phyloP scores from a whole-genome alignment of 2,797 vertebrate species.

The Myotis planiceps region DNA sequence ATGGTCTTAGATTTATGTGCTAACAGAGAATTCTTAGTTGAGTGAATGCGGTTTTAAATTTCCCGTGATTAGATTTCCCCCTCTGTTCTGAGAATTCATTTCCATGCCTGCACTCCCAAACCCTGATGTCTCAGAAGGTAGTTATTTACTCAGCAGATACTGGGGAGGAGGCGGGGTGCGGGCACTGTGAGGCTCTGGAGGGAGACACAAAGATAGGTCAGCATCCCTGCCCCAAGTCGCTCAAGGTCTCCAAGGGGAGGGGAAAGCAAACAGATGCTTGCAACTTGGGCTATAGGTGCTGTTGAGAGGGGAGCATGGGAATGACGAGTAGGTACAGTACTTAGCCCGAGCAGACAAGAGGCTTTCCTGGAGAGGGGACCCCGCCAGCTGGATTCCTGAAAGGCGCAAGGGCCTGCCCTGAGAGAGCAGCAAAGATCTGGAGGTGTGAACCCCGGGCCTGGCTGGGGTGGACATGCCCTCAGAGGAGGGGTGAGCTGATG shows the following conservation, averaged over 20 bases:
- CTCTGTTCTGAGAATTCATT: constrained; percentile 12
- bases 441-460: rapidly evolving
- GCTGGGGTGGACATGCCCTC: not conserved
- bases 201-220: not conserved
- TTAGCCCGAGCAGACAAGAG: not conserved
- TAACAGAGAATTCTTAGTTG: constrained; percentile 8
- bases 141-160: not conserved
- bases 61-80: constrained; percentile 7
- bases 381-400: not conserved
- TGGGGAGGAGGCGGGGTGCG: too few relatives aligned
- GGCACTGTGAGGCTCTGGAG: not conserved
- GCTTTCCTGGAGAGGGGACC: not conserved
- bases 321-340: not conserved
- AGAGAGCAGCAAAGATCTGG: not conserved
- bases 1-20: constrained; percentile 49
- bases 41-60: constrained; percentile 66
- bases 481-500: not conserved
- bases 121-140: not conserved
- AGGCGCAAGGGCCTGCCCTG: not conserved
- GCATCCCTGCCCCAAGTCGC: rapidly evolving
- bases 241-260: not conserved
- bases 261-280: not conserved
- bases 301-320: rapidly evolving
- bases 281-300: rapidly evolving
- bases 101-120: not conserved